Percentiles rank a stretch among this genome's conserved stretches.
phyloP scores from a whole-genome alignment of 1,140 invertebrate genomes.

The Drosophila littoralis region DNA sequence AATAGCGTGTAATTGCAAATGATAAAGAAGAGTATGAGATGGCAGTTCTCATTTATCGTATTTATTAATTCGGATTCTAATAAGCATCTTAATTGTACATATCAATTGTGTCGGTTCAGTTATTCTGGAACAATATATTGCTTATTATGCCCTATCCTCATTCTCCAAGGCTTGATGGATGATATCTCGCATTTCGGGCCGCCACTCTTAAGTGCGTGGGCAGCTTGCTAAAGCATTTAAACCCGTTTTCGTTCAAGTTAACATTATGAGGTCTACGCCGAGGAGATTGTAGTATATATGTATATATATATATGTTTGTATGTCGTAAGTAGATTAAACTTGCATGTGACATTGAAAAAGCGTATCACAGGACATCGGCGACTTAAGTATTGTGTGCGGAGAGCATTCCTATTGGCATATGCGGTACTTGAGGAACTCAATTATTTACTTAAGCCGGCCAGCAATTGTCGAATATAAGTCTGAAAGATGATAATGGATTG shows the following conservation, averaged over 20 bases:
- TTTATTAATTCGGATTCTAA: constrained; percentile 29
- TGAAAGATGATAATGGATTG: constrained; percentile 11
- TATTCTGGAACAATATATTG: background rate
- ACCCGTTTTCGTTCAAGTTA: no score
- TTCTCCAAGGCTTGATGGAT: no score
- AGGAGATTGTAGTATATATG: no score
- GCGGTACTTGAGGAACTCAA: constrained; percentile 20
- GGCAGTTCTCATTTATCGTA: constrained; percentile 11
- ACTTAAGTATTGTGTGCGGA: constrained; percentile 21
- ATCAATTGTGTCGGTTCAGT: constrained; percentile 11
- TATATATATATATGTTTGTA: background rate
- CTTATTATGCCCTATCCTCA: no score
- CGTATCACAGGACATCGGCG: constrained; percentile 42
- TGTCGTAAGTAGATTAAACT: constrained; percentile 8
- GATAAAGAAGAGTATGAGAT: background rate
- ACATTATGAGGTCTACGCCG: no score
- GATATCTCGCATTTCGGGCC: no score
- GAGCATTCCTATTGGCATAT: constrained; percentile 5
- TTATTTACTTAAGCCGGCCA: constrained; percentile 14
- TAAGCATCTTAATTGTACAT: constrained; percentile 14
- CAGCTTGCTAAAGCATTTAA: no score
- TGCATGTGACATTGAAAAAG: constrained; percentile 31
- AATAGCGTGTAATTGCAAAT: background rate
- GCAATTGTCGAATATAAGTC: constrained; percentile 4
- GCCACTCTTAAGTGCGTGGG: no score